A percentile compares a stretch with the other conserved stretches of the same genome.
phyloP scores from a whole-genome alignment of 2,888 invertebrate species.

The Drosophila atripex region DNA sequence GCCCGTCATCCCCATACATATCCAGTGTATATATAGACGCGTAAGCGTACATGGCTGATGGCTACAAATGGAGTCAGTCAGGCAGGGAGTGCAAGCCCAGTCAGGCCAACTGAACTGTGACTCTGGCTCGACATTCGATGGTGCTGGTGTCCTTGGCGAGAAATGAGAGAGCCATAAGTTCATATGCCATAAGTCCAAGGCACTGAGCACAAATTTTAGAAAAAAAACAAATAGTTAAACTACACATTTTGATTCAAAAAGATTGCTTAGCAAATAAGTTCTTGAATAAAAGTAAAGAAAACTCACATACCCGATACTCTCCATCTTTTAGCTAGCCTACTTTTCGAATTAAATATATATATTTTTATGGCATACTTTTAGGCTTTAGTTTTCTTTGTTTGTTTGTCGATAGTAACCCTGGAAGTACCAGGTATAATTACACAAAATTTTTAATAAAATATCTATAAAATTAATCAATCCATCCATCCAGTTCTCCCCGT shows the following conservation, averaged over 20 bases:
- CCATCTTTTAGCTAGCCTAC: too few relatives aligned
- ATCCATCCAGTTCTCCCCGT: neutral
- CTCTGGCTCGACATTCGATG: conserved; percentile 37
- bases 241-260: neutral
- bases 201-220: neutral
- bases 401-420: too few relatives aligned
- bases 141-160: conserved; percentile 28
- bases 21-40: neutral
- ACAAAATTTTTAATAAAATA: too few relatives aligned
- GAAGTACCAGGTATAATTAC: too few relatives aligned
- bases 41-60: neutral
- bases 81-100: conserved; percentile 49
- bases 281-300: too few relatives aligned
- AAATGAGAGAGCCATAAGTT: conserved; percentile 15
- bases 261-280: neutral
- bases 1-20: conserved; percentile 3
- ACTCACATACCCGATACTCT: too few relatives aligned
- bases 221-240: neutral
- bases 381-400: too few relatives aligned
- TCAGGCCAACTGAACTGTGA: conserved; percentile 62
- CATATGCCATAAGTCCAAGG: neutral
- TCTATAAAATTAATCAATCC: too few relatives aligned
- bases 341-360: too few relatives aligned
- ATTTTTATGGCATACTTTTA: too few relatives aligned
- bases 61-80: conserved; percentile 40